Evolutionary conservation across 2,797 vertebrate species (phyloP).

Genomic region (Brachyrhaphis roseni): DNA sequence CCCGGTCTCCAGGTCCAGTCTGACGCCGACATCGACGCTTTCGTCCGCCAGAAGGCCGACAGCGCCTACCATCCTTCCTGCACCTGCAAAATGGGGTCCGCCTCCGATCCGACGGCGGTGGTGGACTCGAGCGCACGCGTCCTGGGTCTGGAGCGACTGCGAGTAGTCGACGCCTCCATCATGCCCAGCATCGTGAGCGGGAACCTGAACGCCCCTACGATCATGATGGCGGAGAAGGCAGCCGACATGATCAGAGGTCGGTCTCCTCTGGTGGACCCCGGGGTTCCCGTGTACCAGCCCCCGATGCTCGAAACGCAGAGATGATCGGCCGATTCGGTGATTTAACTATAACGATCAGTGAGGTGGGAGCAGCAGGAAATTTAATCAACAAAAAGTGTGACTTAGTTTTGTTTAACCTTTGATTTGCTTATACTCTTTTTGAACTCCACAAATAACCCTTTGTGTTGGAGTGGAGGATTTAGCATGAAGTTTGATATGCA

Average conservation of each 20-base stretch:
- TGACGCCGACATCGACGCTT: slow-evolving; percentile 92
- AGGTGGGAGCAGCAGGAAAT: neutral
- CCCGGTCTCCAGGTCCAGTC: slow-evolving; percentile 86
- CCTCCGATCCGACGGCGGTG: slow-evolving; percentile 84
- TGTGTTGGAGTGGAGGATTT: neutral
- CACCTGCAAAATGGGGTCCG: slow-evolving; percentile 95
- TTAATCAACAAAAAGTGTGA: neutral
- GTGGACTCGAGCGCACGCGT: slow-evolving; percentile 88
- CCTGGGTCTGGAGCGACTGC: slow-evolving; percentile 88
- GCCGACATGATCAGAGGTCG: slow-evolving; percentile 90
- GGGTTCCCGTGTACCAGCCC: slow-evolving; percentile 87
- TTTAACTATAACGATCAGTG: neutral
- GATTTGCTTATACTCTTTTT: neutral
- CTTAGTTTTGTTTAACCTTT: slow-evolving; percentile 8
- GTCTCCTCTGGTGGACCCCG: slow-evolving; percentile 79
- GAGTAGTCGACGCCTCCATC: slow-evolving; percentile 95
- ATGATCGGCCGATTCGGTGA: slow-evolving; percentile 49
- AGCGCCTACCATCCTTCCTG: slow-evolving; percentile 97
- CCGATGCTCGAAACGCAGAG: slow-evolving; percentile 84
- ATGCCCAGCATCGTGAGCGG: slow-evolving; percentile 98
- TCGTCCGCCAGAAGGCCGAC: slow-evolving; percentile 90
- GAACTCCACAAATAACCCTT: neutral
- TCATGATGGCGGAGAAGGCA: slow-evolving; percentile 97
- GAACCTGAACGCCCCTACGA: slow-evolving; percentile 94
- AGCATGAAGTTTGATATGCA: neutral